Base-by-base conservation (phyloP, 2,888 invertebrate species). In the Andrena marginata region DNA sequence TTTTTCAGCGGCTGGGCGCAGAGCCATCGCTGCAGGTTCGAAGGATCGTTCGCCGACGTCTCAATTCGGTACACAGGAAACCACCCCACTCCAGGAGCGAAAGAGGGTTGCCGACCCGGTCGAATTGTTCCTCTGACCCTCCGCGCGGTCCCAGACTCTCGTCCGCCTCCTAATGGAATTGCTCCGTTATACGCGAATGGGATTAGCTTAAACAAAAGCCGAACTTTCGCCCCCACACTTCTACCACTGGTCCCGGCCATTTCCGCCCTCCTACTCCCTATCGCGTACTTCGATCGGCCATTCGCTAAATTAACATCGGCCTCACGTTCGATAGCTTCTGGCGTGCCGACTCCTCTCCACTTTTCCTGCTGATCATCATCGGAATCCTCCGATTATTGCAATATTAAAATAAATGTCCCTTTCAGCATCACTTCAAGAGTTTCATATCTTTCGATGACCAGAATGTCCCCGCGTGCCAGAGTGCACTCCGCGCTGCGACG, bases 101-200 rank as follows among this genome's bases (percentile, higher is more conserved):
- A 69, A 71, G 62, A n/a, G 42, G 33, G 64, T 74, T 72, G 49
- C 75, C 72, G 64, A 70, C 72, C 67, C 76, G 76, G 10, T 35
- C n/a, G 60, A 49, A 76, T 81, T 69, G 68, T 76, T 78, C 65
- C 56, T 73, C 49, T 60, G 77, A 73, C 75, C 76, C 75, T 69
- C 59, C 60, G 13, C 48, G 29, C 42, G 35, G 51, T 63, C 31
- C 64, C 77, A 56, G 78, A 71, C 80, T 69, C 65, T 75, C 71
- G 87, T 88, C 89, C 90, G 87, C 86, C 90, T 90, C 85, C 90
- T 93, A 93, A 93, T 93, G 91, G 92, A 92, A 93, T 93, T 92
- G 91, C 88, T 82, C 75, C 77, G 71, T 79, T 82, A 79, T 87
- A 70, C 62, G 85, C 82, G 76, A 85, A 87, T 85, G 89, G 76